phyloP scores from a whole-genome alignment of 2,888 invertebrate species.

The Plemyria rubiginata region DNA sequence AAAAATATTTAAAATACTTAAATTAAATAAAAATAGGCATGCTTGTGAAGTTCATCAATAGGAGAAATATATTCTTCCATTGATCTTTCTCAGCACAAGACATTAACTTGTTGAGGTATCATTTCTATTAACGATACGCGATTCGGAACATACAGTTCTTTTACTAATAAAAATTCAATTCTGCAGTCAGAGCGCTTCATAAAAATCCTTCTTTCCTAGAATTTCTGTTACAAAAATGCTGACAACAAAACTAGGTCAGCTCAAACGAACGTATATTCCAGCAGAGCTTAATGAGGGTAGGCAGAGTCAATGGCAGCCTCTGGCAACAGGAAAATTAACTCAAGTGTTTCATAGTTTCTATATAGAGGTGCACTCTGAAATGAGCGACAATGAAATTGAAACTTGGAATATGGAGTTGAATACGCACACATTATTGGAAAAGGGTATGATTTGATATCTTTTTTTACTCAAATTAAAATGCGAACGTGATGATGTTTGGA shows the following conservation, averaged over 20 bases:
- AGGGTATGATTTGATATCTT: too few relatives aligned
- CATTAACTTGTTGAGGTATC: too few relatives aligned
- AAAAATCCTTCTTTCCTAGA: slow-evolving; percentile 23
- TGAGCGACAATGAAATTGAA: not conserved
- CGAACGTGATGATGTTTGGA: too few relatives aligned
- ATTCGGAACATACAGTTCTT: not conserved
- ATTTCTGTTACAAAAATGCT: slow-evolving; percentile 45
- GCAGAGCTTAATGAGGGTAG: slow-evolving; percentile 59
- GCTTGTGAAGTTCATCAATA: too few relatives aligned
- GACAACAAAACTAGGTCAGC: slow-evolving; percentile 58
- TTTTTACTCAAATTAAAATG: too few relatives aligned
- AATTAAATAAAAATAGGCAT: too few relatives aligned
- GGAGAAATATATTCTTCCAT: too few relatives aligned
- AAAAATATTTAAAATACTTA: too few relatives aligned
- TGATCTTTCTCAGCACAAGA: too few relatives aligned
- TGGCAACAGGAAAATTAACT: slow-evolving; percentile 70
- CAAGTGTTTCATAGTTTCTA: slow-evolving; percentile 35
- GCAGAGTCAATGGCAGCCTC: slow-evolving; percentile 42
- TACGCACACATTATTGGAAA: not conserved
- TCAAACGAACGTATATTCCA: slow-evolving; percentile 56
- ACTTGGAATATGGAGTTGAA: not conserved
- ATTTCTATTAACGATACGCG: not conserved
- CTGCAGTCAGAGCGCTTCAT: not conserved
- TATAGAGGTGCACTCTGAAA: slow-evolving; percentile 16
- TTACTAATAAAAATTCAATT: not conserved